A percentile compares a stretch with the other conserved stretches of the same genome.
Evolutionary conservation across 2,113 vertebrate species (phyloP).

Genomic region (Carettochelys insculpta): DNA sequence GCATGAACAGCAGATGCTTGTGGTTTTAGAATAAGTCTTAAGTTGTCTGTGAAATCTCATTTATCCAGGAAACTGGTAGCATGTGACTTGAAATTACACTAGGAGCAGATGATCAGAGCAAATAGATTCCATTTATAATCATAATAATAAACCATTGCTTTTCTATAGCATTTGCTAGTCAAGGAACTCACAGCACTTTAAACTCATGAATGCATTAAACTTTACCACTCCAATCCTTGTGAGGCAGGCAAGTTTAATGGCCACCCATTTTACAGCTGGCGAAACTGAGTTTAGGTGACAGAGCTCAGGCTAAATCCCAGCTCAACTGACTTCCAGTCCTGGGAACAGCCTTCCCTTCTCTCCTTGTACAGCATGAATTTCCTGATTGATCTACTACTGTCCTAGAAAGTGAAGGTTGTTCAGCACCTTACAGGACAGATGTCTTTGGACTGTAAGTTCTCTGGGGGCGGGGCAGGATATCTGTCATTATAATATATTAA

Average conservation of each 20-base stretch:
- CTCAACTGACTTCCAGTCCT: not conserved
- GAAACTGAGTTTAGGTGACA: slow-evolving; percentile 14
- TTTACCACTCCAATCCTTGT: not conserved
- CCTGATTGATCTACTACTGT: not conserved
- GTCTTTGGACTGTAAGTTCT: not conserved
- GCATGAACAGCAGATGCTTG: not conserved
- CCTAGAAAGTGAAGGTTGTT: not conserved
- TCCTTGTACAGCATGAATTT: not conserved
- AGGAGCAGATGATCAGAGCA: slow-evolving; percentile 5
- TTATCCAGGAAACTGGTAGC: slow-evolving; percentile 26
- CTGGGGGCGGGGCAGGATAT: not conserved
- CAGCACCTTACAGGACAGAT: not conserved
- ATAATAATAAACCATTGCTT: not conserved
- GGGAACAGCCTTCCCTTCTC: not conserved
- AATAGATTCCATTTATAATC: not conserved
- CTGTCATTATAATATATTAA: too few relatives aligned
- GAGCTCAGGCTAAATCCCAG: not conserved
- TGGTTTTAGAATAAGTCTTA: slow-evolving; percentile 44
- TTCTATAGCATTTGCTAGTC: slow-evolving; percentile 18
- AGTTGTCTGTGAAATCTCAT: slow-evolving; percentile 23
- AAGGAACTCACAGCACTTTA: slow-evolving; percentile 47
- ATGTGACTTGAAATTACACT: slow-evolving; percentile 43
- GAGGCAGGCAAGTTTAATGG: not conserved
- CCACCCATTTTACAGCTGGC: not conserved
- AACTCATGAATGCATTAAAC: slow-evolving; percentile 36